Conservation (phyloP, 2,888 invertebrate species). For the Aphidoletes aphidimyza region DNA sequence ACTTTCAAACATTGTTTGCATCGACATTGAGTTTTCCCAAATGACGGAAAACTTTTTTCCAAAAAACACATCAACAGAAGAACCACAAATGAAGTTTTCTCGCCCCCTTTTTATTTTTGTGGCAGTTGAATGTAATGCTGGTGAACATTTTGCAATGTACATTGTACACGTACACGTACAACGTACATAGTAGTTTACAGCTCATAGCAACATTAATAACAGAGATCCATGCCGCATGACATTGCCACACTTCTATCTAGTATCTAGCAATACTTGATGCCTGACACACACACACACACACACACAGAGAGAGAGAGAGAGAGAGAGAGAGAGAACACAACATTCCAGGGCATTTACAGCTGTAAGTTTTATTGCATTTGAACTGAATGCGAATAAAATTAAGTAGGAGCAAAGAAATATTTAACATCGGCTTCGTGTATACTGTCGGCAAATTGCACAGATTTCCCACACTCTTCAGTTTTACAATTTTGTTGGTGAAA, state of each 20-base stretch:
- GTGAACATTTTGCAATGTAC: too few relatives aligned
- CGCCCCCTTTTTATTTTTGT: background rate
- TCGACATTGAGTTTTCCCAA: slow-evolving; percentile 16
- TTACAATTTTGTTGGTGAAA: too few relatives aligned
- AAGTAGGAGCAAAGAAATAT: slow-evolving; percentile 4
- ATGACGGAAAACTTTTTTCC: background rate
- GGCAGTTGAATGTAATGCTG: too few relatives aligned
- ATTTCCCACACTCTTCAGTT: too few relatives aligned
- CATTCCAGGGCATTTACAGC: background rate
- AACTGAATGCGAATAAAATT: slow-evolving; percentile 14
- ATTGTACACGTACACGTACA: too few relatives aligned
- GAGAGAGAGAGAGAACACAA: background rate
- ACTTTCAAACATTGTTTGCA: background rate
- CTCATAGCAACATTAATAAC: slow-evolving; percentile 36
- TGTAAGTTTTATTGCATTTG: slow-evolving; percentile 20
- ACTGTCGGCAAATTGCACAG: too few relatives aligned
- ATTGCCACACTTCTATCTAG: background rate
- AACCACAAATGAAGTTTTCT: slow-evolving; percentile 47
- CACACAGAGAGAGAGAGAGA: too few relatives aligned
- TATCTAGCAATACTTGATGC: background rate
- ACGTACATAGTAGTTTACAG: slow-evolving; percentile 39
- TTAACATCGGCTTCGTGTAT: background rate
- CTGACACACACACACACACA: background rate
- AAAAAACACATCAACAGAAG: background rate
- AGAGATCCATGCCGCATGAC: background rate